Evolutionary conservation across 2,888 invertebrate genomes (phyloP).

Genomic region (Chaitophorus viminalis): DNA sequence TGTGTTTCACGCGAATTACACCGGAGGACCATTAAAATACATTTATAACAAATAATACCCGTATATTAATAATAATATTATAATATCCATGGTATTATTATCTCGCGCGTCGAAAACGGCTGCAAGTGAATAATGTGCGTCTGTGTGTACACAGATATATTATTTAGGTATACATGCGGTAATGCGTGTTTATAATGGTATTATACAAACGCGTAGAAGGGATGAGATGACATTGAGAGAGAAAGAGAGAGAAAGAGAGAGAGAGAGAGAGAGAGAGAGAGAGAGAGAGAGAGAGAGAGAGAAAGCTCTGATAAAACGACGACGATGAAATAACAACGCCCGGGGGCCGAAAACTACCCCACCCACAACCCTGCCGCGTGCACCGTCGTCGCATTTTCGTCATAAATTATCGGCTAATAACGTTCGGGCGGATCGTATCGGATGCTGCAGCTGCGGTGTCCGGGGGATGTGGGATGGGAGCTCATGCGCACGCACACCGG

Average conservation of each 20-base stretch:
- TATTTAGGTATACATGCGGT: background rate
- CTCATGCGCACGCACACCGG: background rate
- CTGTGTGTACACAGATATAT: background rate
- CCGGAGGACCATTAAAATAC: slow-evolving; percentile 38
- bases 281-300: background rate
- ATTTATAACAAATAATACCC: slow-evolving; percentile 27
- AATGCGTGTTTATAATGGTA: too few species aligned
- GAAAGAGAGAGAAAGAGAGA: background rate
- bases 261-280: background rate
- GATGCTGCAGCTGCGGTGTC: background rate
- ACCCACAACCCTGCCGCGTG: background rate
- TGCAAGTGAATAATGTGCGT: slow-evolving; percentile 2
- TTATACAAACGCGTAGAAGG: background rate
- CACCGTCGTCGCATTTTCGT: background rate
- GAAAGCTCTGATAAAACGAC: slow-evolving; percentile 41
- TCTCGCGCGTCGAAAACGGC: background rate
- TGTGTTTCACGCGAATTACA: slow-evolving; percentile 9
- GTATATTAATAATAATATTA: too few species aligned
- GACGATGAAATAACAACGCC: background rate
- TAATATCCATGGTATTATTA: slow-evolving; percentile 29
- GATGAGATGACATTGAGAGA: background rate
- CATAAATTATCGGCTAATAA: slow-evolving; percentile 61
- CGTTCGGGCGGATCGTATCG: slow-evolving; percentile 45
- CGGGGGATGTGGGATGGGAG: background rate
- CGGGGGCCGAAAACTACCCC: slow-evolving; percentile 21